Conservation (phyloP, 2,113 vertebrate genomes). For the Chloebia gouldiae region DNA sequence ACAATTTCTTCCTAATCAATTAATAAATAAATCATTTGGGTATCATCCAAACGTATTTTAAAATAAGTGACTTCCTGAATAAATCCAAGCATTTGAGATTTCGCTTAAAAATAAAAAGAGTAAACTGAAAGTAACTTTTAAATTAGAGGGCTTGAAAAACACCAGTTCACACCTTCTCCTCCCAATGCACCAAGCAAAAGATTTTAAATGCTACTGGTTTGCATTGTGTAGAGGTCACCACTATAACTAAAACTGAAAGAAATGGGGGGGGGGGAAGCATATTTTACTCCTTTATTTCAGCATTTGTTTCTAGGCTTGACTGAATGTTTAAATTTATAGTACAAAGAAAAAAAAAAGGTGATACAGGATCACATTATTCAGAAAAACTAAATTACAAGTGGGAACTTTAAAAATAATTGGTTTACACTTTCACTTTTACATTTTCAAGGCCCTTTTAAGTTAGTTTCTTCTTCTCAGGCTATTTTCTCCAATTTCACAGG, state of each 20-base stretch:
- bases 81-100: background rate
- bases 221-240: background rate
- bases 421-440: background rate
- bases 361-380: background rate
- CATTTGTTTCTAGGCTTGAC: background rate
- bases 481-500: background rate
- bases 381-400: background rate
- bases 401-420: background rate
- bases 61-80: background rate
- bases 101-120: background rate
- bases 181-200: background rate
- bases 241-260: background rate
- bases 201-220: background rate
- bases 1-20: background rate
- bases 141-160: background rate
- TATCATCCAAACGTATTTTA: background rate
- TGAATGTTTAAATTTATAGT: background rate
- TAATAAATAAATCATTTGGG: background rate
- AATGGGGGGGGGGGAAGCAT: fast-evolving
- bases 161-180: background rate
- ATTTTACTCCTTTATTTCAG: background rate
- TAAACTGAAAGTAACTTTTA: background rate
- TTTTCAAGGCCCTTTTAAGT: background rate
- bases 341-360: background rate
- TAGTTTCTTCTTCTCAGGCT: background rate